Evolutionary conservation across 2,797 vertebrate species (phyloP).

Genomic region (Euthynnus affinis): DNA sequence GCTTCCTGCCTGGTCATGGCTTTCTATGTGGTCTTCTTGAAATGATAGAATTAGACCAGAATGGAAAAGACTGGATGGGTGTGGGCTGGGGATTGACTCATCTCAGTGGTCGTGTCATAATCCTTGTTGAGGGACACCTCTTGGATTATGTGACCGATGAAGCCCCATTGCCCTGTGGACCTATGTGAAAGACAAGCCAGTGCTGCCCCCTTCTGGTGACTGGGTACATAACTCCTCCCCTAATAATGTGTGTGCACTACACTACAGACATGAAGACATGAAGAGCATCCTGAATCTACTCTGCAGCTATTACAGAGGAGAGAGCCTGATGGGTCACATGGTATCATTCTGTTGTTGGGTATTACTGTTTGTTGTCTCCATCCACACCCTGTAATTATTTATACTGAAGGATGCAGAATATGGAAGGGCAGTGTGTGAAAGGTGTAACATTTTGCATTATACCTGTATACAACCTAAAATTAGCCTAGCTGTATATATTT

Average conservation of each 20-base stretch:
- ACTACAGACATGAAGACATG: conserved; percentile 26
- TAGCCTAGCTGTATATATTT: conserved; percentile 64
- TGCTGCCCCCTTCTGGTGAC: conserved; percentile 70
- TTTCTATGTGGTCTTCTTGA: conserved; percentile 92
- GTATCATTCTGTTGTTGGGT: conserved; percentile 54
- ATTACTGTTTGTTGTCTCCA: conserved; percentile 54
- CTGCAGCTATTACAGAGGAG: conserved; percentile 43
- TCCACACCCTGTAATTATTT: conserved; percentile 58
- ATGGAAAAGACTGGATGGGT: conserved; percentile 45
- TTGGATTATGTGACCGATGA: conserved; percentile 63
- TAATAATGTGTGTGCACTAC: conserved; percentile 57
- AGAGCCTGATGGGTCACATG: conserved; percentile 38
- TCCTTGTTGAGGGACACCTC: conserved; percentile 57
- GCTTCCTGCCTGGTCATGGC: conserved; percentile 91
- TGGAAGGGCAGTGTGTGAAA: conserved; percentile 41
- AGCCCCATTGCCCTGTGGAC: conserved; percentile 50
- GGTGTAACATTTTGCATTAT: conserved; percentile 36
- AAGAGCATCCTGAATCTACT: conserved; percentile 49
- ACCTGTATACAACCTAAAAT: conserved; percentile 58
- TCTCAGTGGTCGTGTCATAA: conserved; percentile 35
- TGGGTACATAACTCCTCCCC: conserved; percentile 52
- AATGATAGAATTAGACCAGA: conserved; percentile 77
- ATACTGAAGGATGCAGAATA: conserved; percentile 58
- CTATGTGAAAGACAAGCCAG: conserved; percentile 52
- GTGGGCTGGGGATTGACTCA: conserved; percentile 52